Conservation (phyloP, 1,140 invertebrate genomes). For the Platorchestia sp. region DNA sequence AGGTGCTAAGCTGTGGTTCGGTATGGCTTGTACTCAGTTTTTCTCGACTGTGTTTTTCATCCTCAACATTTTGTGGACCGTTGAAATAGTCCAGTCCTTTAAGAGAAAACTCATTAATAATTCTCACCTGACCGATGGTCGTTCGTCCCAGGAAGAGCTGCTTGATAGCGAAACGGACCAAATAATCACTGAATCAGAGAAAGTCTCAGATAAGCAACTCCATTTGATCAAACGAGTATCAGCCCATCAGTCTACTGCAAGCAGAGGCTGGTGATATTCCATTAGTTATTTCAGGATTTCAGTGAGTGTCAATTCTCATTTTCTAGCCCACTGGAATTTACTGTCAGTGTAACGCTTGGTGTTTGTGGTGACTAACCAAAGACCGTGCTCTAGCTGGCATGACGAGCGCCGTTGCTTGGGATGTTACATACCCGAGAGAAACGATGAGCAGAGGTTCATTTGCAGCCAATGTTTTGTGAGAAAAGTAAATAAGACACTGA, state of each 20-base stretch:
- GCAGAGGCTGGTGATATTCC: not conserved
- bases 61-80: slow-evolving; percentile 17
- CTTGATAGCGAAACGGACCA: not conserved
- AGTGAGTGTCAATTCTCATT: no score
- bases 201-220: not conserved
- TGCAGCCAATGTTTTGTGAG: not conserved
- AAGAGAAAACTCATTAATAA: not conserved
- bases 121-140: not conserved
- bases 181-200: not conserved
- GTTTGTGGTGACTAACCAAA: not conserved
- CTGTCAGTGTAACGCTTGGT: not conserved
- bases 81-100: not conserved
- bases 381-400: not conserved
- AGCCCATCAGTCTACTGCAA: not conserved
- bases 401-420: no score
- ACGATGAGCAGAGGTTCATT: not conserved
- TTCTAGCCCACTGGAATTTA: not conserved
- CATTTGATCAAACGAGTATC: not conserved
- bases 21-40: not conserved
- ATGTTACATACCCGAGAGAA: no score
- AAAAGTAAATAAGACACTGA: not conserved
- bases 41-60: not conserved
- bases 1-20: not conserved
- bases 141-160: slow-evolving; percentile 15
- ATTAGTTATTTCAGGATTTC: not conserved